phyloP scores from a whole-genome alignment of 2,888 invertebrate species.

The Conops quadrifasciatus region DNA sequence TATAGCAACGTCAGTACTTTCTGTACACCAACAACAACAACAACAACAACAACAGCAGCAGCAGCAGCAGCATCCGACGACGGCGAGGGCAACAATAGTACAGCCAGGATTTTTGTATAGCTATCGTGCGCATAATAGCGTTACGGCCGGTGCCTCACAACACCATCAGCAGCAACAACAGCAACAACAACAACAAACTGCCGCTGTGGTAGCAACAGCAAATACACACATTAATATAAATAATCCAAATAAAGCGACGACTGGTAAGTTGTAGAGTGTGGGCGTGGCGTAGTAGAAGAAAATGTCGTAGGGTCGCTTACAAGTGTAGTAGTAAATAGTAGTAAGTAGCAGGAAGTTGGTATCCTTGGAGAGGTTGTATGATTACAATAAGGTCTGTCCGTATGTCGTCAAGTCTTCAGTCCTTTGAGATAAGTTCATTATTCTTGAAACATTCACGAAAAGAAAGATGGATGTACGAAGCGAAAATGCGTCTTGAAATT shows the following conservation, averaged over 20 bases:
- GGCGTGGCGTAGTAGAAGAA: too few species aligned
- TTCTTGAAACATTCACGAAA: too few species aligned
- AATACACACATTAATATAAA: constrained; percentile 43
- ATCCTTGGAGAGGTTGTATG: too few species aligned
- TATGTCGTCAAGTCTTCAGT: too few species aligned
- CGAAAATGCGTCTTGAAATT: too few species aligned
- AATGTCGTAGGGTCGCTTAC: too few species aligned
- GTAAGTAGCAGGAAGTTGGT: too few species aligned
- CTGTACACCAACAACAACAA: too few species aligned
- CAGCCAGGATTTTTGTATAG: constrained; percentile 59
- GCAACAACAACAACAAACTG: constrained; percentile 32
- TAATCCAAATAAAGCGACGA: constrained; percentile 46
- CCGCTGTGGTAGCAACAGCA: constrained; percentile 43
- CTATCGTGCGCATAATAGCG: constrained; percentile 50
- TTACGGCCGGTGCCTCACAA: constrained; percentile 26
- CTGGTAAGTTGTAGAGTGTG: constrained; percentile 49
- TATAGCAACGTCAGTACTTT: constrained; percentile 48
- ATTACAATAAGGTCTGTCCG: too few species aligned
- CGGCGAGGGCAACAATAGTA: constrained; percentile 48
- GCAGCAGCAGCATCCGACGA: constrained; percentile 43
- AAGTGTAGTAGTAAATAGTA: too few species aligned
- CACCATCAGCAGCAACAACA: constrained; percentile 25
- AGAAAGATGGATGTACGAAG: too few species aligned
- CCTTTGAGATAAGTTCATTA: too few species aligned
- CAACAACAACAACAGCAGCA: constrained; percentile 48